phyloP scores from a whole-genome alignment of 2,888 invertebrate species.

The Eupelmus urozonus region DNA sequence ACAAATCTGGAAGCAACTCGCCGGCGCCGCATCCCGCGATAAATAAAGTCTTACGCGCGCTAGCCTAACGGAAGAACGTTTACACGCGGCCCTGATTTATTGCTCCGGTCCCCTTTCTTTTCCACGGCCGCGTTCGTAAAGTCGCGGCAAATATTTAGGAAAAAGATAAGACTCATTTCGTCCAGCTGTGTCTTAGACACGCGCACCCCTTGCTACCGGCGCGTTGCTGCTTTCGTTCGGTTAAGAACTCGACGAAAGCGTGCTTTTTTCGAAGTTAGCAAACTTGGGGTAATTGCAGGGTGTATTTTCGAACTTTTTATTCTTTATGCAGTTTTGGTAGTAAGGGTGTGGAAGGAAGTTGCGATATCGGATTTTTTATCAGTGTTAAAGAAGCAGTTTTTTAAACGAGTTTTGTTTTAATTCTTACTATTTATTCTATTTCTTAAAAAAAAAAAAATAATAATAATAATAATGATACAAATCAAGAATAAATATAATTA shows the following conservation, averaged over 20 bases:
- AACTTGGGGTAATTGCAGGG: too few relatives aligned
- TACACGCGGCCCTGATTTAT: conserved; percentile 49
- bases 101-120: conserved; percentile 40
- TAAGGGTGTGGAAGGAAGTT: too few relatives aligned
- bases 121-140: background rate
- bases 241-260: too few relatives aligned
- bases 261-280: background rate
- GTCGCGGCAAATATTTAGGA: conserved; percentile 39
- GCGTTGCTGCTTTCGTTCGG: background rate
- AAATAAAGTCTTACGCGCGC: conserved; percentile 43
- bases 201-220: background rate
- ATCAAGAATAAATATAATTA: too few relatives aligned
- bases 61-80: conserved; percentile 13
- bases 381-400: too few relatives aligned
- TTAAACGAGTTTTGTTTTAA: too few relatives aligned
- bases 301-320: too few relatives aligned
- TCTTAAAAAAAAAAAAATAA: too few relatives aligned
- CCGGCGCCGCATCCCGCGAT: conserved; percentile 26
- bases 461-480: too few relatives aligned
- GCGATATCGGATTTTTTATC: too few relatives aligned
- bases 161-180: conserved; percentile 39
- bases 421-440: too few relatives aligned
- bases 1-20: conserved; percentile 49
- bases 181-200: background rate
- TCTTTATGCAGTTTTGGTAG: too few relatives aligned